Base-by-base conservation (phyloP, 2,797 vertebrate species). In the Champsocephalus gunnari region DNA sequence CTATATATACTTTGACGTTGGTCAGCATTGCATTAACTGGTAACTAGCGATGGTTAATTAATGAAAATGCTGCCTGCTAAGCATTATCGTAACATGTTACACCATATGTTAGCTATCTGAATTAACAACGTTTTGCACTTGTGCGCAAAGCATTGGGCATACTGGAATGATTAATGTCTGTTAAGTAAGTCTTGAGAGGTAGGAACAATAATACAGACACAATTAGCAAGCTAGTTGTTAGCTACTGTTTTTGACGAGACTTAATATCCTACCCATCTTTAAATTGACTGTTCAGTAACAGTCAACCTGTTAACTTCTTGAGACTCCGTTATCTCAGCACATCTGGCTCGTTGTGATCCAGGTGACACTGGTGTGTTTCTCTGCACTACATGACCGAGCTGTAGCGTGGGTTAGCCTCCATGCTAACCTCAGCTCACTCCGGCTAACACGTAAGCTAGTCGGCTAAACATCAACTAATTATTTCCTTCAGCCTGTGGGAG, bases 321-420 rank as follows among this genome's bases (percentile, higher is more conserved):
- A 24, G 5, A 73, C 5, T 24, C 19, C 3, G 6, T n/a, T 9
- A 55, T 4, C 9, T n/a, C 9, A 8, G 3, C 17, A 66, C 32
- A 73, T 13, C 32, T 66, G 69, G 41, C 9, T 45, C 28, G 0
- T 1, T 19, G 11, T 44, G 3, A 21, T 14, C 45, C 12, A 67
- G 6, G 9, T 41, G 7, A 16, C 12, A 7, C 13, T 1, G 21
- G 16, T 50, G 49, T 69, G 16, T 73, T 9, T 60, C 4, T 2
- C 4, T 28, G 4, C 3, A 48, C 16, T 43, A 17, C 34, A 38
- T 38, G 34, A 68, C 43, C 60, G n/a, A 63, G 49, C 21, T 57
- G 60, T 60, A 59, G 60, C 70, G 68, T 71, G 71, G 58, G 71
- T 82, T 87, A 85, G 74, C 83, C n/a, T 65, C 12, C 64, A 67